Conservation (phyloP, 2,888 invertebrate species). For the Diarsia rubi region DNA sequence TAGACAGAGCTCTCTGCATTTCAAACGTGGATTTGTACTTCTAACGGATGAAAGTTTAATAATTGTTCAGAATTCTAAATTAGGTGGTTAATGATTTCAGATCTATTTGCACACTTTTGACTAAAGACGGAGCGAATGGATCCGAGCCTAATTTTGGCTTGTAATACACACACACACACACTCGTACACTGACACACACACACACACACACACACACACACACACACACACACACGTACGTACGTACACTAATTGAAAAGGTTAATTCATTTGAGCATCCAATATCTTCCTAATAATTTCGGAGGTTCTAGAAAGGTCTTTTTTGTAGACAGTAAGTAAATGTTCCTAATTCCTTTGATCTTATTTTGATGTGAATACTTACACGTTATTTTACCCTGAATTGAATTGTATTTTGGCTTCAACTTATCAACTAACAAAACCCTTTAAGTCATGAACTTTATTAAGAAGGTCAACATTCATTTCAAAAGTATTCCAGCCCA, state of each 20-base stretch:
- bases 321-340: background rate
- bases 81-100: background rate
- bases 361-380: background rate
- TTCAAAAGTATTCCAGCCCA: conserved; percentile 31
- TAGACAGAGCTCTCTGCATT: conserved; percentile 74
- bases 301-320: background rate
- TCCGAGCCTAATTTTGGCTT: background rate
- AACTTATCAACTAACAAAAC: conserved; percentile 23
- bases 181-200: no score
- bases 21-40: conserved; percentile 66
- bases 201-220: no score
- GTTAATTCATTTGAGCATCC: background rate
- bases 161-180: no score
- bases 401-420: conserved; percentile 7
- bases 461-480: conserved; percentile 22
- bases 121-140: background rate
- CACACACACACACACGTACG: no score
- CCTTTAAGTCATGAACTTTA: conserved; percentile 14
- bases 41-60: conserved; percentile 58
- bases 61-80: conserved; percentile 42
- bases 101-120: conserved; percentile 13
- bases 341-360: background rate
- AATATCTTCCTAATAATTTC: background rate
- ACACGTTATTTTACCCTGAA: background rate
- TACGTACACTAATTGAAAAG: background rate